These are phyloP conservation scores for Hoplostethus mediterraneus DNA, from an alignment of 2,797 vertebrate species.

Conservation along the genomic window DNA sequence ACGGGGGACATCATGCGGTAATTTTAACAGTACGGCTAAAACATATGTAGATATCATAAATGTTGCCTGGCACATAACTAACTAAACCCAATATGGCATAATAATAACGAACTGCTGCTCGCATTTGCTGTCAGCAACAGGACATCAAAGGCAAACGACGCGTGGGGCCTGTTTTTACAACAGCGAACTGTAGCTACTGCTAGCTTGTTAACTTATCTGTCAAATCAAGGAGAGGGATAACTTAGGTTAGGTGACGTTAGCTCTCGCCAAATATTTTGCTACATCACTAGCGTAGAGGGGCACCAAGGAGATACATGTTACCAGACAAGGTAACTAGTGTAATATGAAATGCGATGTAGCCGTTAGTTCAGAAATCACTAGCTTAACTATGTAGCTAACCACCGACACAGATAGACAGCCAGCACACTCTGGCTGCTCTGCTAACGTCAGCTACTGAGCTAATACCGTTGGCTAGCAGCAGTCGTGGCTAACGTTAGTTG, in stretches of 20 bases:
- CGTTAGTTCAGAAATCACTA: constrained; percentile 20
- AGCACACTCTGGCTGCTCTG: neutral
- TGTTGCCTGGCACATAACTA: neutral
- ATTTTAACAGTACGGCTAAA: neutral
- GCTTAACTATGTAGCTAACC: constrained; percentile 52
- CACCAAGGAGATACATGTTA: fast-evolving
- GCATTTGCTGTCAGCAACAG: constrained; percentile 63
- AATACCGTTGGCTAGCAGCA: neutral
- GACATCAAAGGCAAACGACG: constrained; percentile 63
- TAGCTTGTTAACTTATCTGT: constrained; percentile 62
- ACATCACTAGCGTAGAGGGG: neutral
- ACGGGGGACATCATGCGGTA: neutral
- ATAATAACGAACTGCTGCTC: constrained; percentile 5
- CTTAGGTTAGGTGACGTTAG: neutral
- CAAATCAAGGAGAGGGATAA: constrained; percentile 49
- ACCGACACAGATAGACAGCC: constrained; percentile 43
- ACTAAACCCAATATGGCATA: neutral
- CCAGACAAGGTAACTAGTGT: neutral
- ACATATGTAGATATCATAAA: neutral
- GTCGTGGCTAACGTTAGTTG: neutral
- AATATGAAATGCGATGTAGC: constrained; percentile 3
- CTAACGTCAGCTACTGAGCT: constrained; percentile 9
- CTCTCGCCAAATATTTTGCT: neutral
- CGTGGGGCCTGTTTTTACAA: constrained; percentile 69
- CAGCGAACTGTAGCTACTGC: constrained; percentile 32